Evolutionary conservation across 2,888 invertebrate genomes (phyloP), one percentile per base, ranked within the genome.

Genomic region (Tachina fera): DNA sequence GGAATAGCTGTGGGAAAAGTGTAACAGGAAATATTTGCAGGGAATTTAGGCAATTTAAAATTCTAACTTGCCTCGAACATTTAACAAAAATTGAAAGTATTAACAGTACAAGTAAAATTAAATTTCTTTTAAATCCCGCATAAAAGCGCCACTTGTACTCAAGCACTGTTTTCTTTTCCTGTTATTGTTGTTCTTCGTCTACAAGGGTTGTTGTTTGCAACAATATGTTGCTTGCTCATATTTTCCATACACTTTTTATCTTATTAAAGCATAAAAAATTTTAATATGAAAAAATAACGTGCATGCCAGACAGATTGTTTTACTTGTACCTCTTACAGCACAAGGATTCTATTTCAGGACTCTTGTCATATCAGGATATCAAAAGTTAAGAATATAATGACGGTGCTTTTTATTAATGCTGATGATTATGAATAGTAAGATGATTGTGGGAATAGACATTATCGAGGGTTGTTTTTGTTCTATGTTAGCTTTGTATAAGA

Each of bases 391-490:
- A 67, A 39, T n/a, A 58, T 60, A 80, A 76, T 76, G 76, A 76
- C 45, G 75, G 60, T 70, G 22, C 81, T 75, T 60, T 31, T 68
- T 60, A 68, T 51, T 70, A 78, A 63, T 22, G 61, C 60, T 63
- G 79, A 84, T 67, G 84, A 74, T 84, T 84, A 84, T 84, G 76
- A 75, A 84, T 80, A 71, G 75, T 56, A 79, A 65, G 71, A 80
- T 76, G 76, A 84, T 81, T 74, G 61, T 83, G 67, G 71, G 31
- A 68, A 78, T 60, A 53, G 45, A 47, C 61, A 49, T 63, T 31
- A 63, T 74, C 60, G 70, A 65, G 77, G 81, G 81, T 70, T 75
- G 67, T 3, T 10, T 31, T 67, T 49, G 2, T 31, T 6, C 31
- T 31, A 6, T 6, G 31, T 31, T 6, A 31, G 31, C 31, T 8